Evolutionary conservation across 2,797 vertebrate species (phyloP), one percentile per base, ranked within the genome.

Genomic region (Cichlasoma orientale): DNA sequence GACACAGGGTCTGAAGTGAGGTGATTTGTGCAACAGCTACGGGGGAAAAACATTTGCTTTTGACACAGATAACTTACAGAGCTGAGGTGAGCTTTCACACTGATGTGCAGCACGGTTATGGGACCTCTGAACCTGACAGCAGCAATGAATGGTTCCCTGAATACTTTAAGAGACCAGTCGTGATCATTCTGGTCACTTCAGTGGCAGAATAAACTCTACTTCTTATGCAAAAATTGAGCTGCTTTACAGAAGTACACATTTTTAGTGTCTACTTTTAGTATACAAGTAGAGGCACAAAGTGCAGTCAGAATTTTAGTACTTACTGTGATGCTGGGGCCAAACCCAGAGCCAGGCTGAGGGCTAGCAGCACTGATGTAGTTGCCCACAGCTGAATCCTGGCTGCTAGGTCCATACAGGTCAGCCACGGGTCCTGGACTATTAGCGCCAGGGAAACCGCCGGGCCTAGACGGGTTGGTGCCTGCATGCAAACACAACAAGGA

Each of bases 401-500:
- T 98, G 95, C 96, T 96, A 53, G 97, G 96, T 90, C 97, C 97
- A 79, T 98, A 98, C 94, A 99, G 95, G 92, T 99, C 98, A 72
- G 97, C 97, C 86, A 99, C 97, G 23, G 98, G 98, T 83, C 98
- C 98, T 79, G 98, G 98, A 95, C 98, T 99, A 96, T 97, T 99
- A 91, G 98, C 96, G 80, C 97, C 97, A 10, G 97, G 98, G 92
- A 98, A 99, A 84, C 96, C 98, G 94, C 97, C 97, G 53, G 98
- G 98, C 92, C 98, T 97, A 80, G 97, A 97, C 27, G 97, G 97
- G 95, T 97, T 98, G 96, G 96, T 94, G 93, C 98, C 98, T 98
- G 97, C 95, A 95, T 93, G 96, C 93, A 97, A 97, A 97, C 96
- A 96, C 86, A 93, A 68, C 72, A 59, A 74, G 95, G 96, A 95